Evolutionary conservation across 1,140 invertebrate species (phyloP).

Genomic region (Ceratoteleas bidentatus): DNA sequence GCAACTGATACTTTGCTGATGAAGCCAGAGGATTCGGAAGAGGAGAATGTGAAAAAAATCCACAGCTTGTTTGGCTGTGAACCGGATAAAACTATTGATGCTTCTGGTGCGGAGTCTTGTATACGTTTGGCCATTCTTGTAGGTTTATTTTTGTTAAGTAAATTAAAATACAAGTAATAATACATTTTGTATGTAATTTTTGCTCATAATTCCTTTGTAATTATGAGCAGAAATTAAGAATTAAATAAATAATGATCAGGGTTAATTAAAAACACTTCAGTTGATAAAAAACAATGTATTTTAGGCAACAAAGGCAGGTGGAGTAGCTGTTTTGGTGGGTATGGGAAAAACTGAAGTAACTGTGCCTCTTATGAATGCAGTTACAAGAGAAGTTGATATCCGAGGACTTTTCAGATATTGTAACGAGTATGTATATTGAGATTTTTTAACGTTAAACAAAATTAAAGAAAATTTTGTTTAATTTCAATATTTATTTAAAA

Average conservation of each 20-base stretch:
- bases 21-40: slow-evolving; percentile 82
- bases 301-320: slow-evolving; percentile 92
- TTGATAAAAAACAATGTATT: slow-evolving; percentile 32
- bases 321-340: slow-evolving; percentile 92
- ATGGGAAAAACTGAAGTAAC: slow-evolving; percentile 89
- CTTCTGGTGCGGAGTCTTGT: slow-evolving; percentile 91
- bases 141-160: too few relatives aligned
- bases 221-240: too few relatives aligned
- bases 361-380: slow-evolving; percentile 90
- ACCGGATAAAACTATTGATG: slow-evolving; percentile 93
- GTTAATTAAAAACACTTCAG: neutral
- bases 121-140: slow-evolving; percentile 90
- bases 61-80: slow-evolving; percentile 84
- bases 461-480: too few relatives aligned
- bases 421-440: slow-evolving; percentile 88
- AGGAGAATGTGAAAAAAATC: slow-evolving; percentile 84
- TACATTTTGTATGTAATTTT: too few relatives aligned
- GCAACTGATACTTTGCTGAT: slow-evolving; percentile 88
- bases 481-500: too few relatives aligned
- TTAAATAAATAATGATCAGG: too few relatives aligned
- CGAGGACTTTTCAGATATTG: slow-evolving; percentile 94
- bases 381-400: slow-evolving; percentile 93
- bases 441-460: too few relatives aligned
- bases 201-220: too few relatives aligned
- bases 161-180: too few relatives aligned